These are phyloP conservation scores for Ophion costatus DNA, from an alignment of 2,888 invertebrate species.

Conservation along the genomic window DNA sequence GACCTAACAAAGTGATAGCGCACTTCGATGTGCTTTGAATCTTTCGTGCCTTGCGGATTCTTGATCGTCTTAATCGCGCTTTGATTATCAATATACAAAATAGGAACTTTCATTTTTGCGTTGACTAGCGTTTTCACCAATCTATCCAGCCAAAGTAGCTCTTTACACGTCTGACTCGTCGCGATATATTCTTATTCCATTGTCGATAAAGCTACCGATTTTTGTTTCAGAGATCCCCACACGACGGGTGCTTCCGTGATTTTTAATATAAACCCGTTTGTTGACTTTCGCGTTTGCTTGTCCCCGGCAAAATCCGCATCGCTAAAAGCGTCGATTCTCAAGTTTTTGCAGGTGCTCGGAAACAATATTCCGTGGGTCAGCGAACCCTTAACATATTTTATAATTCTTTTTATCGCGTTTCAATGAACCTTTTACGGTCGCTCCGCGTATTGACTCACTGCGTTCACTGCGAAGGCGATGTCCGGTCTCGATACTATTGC, in stretches of 20 bases:
- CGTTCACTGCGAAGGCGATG: no score
- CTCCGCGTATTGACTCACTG: no score
- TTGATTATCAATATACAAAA: constrained; percentile 56
- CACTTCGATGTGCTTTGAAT: no score
- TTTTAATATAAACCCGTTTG: constrained; percentile 62
- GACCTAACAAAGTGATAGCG: no score
- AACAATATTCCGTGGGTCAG: no score
- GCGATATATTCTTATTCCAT: constrained; percentile 65
- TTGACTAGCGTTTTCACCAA: constrained; percentile 41
- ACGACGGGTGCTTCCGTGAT: constrained; percentile 53
- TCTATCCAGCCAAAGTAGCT: constrained; percentile 58
- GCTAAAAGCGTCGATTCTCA: constrained; percentile 43
- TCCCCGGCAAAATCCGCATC: constrained; percentile 66
- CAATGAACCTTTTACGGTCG: no score
- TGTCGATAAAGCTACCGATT: constrained; percentile 60
- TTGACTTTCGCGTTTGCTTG: constrained; percentile 59
- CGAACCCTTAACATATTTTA: no score
- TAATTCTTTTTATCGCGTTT: no score
- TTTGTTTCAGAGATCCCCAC: constrained; percentile 64
- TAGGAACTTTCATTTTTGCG: neutral
- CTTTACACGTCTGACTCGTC: constrained; percentile 46
- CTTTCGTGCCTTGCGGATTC: constrained; percentile 50
- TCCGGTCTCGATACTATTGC: no score
- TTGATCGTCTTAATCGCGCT: constrained; percentile 58
- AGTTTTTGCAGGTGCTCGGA: neutral